These are phyloP conservation scores for Callorhinus ursinus DNA, from an alignment of 2,113 vertebrate species.

Conservation along the genomic window DNA sequence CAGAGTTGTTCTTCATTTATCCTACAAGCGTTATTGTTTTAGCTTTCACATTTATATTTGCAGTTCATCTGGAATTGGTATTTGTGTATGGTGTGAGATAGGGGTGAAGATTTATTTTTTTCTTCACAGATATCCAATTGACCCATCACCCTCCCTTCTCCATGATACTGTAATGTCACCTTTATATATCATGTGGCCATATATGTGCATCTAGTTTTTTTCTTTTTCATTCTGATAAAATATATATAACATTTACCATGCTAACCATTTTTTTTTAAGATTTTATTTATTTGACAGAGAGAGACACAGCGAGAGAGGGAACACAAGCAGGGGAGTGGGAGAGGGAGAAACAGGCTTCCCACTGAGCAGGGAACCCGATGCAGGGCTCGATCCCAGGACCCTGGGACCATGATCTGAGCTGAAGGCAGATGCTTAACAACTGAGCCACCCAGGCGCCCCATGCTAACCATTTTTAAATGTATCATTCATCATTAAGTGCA, in stretches of 20 bases:
- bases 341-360: too few relatives aligned
- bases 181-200: neutral
- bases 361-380: too few relatives aligned
- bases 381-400: too few relatives aligned
- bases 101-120: neutral
- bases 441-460: neutral
- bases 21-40: neutral
- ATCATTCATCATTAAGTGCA: neutral
- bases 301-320: too few relatives aligned
- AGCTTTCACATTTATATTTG: neutral
- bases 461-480: neutral
- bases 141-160: neutral
- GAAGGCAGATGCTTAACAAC: too few relatives aligned
- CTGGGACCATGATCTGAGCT: too few relatives aligned
- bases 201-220: neutral
- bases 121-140: neutral
- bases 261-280: too few relatives aligned
- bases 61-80: neutral
- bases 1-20: neutral
- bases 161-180: neutral
- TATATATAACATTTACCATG: neutral
- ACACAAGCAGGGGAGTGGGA: too few relatives aligned
- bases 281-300: too few relatives aligned
- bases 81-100: neutral
- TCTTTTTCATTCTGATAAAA: neutral